Conservation (phyloP, 1,140 invertebrate species). For the Bombus turneri region DNA sequence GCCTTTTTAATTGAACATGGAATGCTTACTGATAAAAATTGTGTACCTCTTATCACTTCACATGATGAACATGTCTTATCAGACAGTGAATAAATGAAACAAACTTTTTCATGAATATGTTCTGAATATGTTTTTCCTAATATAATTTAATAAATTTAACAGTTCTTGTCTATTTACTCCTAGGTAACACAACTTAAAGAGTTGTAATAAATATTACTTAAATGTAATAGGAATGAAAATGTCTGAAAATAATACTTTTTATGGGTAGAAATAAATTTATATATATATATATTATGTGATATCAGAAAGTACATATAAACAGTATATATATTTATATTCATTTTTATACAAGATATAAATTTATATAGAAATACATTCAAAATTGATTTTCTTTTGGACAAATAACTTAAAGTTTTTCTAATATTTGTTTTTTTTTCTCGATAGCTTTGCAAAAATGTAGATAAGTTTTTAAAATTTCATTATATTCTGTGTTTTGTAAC, state of each 20-base stretch:
- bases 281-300: neutral
- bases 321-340: conserved; percentile 20
- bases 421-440: conserved; percentile 72
- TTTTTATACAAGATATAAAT: conserved; percentile 45
- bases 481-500: conserved; percentile 70
- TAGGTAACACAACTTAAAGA: neutral
- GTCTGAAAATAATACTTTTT: neutral
- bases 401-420: conserved; percentile 57
- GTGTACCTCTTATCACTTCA: conserved; percentile 76
- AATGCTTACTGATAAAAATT: conserved; percentile 87
- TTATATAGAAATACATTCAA: conserved; percentile 21
- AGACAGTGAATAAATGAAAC: conserved; percentile 69
- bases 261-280: conserved; percentile 9
- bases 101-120: conserved; percentile 20
- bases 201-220: neutral
- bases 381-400: neutral
- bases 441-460: conserved; percentile 68
- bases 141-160: neutral
- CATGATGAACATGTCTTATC: conserved; percentile 66
- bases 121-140: conserved; percentile 5
- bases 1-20: conserved; percentile 94
- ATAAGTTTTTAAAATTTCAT: conserved; percentile 71
- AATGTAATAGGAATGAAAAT: neutral
- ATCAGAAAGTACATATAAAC: neutral
- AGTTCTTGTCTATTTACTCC: neutral